phyloP scores from a whole-genome alignment of 2,797 vertebrate genomes.

The Simalia tracyae region DNA sequence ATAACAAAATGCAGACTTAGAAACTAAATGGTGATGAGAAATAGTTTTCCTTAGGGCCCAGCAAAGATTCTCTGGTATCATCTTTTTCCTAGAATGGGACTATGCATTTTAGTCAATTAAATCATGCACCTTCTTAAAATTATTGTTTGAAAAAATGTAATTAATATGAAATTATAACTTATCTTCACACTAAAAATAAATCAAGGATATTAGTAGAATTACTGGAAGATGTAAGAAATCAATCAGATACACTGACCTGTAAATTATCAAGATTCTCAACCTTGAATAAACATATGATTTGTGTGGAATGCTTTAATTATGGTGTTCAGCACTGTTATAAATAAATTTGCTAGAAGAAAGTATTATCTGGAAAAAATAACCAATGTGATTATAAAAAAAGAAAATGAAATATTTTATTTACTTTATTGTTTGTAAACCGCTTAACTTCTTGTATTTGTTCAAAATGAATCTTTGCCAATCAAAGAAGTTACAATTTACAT shows the following conservation, averaged over 20 bases:
- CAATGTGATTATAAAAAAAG: neutral
- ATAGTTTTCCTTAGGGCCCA: conserved; percentile 10
- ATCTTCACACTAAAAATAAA: conserved; percentile 65
- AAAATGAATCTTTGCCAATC: neutral
- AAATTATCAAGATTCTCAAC: conserved; percentile 55
- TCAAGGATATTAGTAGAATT: conserved; percentile 63
- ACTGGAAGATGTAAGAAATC: conserved; percentile 52
- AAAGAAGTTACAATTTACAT: neutral
- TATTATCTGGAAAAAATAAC: conserved; percentile 54
- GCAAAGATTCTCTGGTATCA: conserved; percentile 28
- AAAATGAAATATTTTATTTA: conserved; percentile 33
- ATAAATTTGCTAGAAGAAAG: conserved; percentile 19
- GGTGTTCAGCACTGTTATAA: conserved; percentile 26
- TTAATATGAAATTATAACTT: conserved; percentile 60
- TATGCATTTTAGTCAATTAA: conserved; percentile 45
- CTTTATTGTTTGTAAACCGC: neutral
- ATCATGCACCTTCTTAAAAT: conserved; percentile 33
- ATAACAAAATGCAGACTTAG: conserved; percentile 19
- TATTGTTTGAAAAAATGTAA: conserved; percentile 38
- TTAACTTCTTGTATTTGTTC: neutral
- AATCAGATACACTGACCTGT: conserved; percentile 32
- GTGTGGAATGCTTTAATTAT: conserved; percentile 44
- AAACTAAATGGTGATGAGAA: conserved; percentile 10
- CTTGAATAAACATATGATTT: conserved; percentile 49
- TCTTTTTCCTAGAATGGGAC: conserved; percentile 36